phyloP scores from a whole-genome alignment of 2,888 invertebrate genomes.

The Plebejus melissa region DNA sequence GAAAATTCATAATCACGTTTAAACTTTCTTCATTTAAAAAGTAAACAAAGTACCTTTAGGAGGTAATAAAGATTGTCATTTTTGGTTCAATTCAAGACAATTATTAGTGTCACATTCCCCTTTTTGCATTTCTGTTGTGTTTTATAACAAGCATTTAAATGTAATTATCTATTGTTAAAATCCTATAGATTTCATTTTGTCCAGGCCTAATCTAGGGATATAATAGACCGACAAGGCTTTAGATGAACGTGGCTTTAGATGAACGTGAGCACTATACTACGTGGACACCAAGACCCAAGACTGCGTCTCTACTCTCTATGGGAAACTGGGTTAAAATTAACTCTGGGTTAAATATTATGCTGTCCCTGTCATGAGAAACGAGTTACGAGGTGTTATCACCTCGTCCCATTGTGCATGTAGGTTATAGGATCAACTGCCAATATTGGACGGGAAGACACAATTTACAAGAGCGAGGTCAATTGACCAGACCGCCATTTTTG shows the following conservation, averaged over 20 bases:
- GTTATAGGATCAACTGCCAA: constrained; percentile 63
- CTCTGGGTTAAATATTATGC: neutral
- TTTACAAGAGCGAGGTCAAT: constrained; percentile 58
- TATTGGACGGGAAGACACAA: constrained; percentile 55
- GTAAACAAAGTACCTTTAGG: neutral
- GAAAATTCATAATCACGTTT: constrained; percentile 21
- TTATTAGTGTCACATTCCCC: too few relatives aligned
- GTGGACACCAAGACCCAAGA: too few relatives aligned
- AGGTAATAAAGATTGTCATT: neutral
- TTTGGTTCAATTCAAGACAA: neutral
- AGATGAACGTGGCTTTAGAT: too few relatives aligned
- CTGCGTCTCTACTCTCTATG: too few relatives aligned
- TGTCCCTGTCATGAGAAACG: neutral
- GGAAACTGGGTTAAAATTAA: too few relatives aligned
- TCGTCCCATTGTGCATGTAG: constrained; percentile 42
- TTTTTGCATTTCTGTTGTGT: too few relatives aligned
- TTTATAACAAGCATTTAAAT: too few relatives aligned
- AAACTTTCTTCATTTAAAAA: constrained; percentile 7
- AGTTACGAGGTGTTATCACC: constrained; percentile 29
- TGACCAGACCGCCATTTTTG: constrained; percentile 21
- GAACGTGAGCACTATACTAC: too few relatives aligned
- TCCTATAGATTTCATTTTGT: too few relatives aligned
- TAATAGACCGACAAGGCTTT: too few relatives aligned
- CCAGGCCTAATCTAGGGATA: too few relatives aligned
- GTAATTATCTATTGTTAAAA: neutral